Percentiles rank a stretch among this genome's conserved stretches.
phyloP scores from a whole-genome alignment of 2,113 vertebrate species.

The Chaenogobius annularis region DNA sequence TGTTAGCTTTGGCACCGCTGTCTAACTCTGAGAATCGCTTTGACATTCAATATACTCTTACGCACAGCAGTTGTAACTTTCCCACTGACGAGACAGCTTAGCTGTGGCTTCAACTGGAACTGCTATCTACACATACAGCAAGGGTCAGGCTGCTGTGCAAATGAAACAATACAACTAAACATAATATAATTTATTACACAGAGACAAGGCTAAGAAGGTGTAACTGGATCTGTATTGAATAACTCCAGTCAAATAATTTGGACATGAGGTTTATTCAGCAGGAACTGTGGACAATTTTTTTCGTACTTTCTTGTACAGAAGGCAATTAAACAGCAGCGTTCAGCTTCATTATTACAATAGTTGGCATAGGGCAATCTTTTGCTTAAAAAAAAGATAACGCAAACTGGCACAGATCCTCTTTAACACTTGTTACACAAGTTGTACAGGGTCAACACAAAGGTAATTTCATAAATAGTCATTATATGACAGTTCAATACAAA shows the following conservation, averaged over 20 bases:
- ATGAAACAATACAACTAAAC: neutral
- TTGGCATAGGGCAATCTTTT: slow-evolving; percentile 17
- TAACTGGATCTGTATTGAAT: slow-evolving; percentile 21
- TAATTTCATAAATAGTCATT: slow-evolving; percentile 25
- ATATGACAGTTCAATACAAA: slow-evolving; percentile 6
- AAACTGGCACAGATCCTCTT: slow-evolving; percentile 22
- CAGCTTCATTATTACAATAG: slow-evolving; percentile 10
- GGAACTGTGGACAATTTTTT: slow-evolving; percentile 81
- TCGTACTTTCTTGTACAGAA: slow-evolving; percentile 74
- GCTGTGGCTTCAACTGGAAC: neutral
- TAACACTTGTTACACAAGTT: slow-evolving; percentile 36
- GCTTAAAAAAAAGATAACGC: slow-evolving; percentile 7
- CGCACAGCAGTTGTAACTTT: slow-evolving; percentile 32
- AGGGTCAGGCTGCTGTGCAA: neutral
- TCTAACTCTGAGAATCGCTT: slow-evolving; percentile 67
- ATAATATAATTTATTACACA: neutral
- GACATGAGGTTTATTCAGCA: slow-evolving; percentile 85
- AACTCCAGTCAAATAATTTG: slow-evolving; percentile 61
- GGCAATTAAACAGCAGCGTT: slow-evolving; percentile 69
- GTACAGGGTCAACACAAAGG: slow-evolving; percentile 44
- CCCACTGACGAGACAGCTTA: slow-evolving; percentile 21
- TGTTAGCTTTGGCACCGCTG: slow-evolving; percentile 68
- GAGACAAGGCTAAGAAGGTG: neutral
- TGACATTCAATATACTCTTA: slow-evolving; percentile 53
- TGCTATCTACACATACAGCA: neutral